Base-by-base conservation (phyloP, 2,113 vertebrate species). In the Bubo bubo region DNA sequence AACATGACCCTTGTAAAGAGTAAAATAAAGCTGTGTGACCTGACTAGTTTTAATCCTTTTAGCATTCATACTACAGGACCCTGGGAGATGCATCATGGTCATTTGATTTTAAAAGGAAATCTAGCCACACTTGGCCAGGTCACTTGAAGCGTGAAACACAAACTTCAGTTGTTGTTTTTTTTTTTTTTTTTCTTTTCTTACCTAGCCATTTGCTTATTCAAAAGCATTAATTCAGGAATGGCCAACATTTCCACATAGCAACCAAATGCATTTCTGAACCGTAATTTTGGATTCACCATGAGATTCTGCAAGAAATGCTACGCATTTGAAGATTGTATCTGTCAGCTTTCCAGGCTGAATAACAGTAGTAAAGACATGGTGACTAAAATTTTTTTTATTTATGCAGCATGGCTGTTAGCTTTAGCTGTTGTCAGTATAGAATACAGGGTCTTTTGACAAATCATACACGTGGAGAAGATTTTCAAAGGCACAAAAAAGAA, bases 41-140 rank as follows among this genome's bases (percentile, higher is more conserved):
- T 87, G 71, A 72, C 27, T 39, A 59, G 77, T 91, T 91, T 90
- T 97, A 97, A 97, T 97, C 97, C 96, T 95, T 97, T 97, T 97
- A 97, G 94, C 97, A 76, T 97, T 95, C 86, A 79, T 91, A 70
- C 96, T 96, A 90, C 37, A 97, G 91, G 93, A 96, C 94, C 77
- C 82, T 93, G 74, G 86, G 96, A 97, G 89, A 93, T 91, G 77
- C 76, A 91, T 53, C 32, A 12, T 86, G 62, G 74, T 50, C 70
- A 22, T 93, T 91, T 96, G 97, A 95, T 96, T 96, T 97, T 96
- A 87, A 97, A 97, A 97, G 94, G 66, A 71, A 94, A 94, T 56
- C 74, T 43, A 83, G 70, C 91, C 95, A 87, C 96, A 95, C 93
- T 95, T 90, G 87, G 80, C 64, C 77, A 59, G 32, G 39, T 72